Percentiles rank a stretch among this genome's conserved stretches.
Evolutionary conservation across 1,140 invertebrate species (phyloP).

Genomic region (Antheraea mylitta): DNA sequence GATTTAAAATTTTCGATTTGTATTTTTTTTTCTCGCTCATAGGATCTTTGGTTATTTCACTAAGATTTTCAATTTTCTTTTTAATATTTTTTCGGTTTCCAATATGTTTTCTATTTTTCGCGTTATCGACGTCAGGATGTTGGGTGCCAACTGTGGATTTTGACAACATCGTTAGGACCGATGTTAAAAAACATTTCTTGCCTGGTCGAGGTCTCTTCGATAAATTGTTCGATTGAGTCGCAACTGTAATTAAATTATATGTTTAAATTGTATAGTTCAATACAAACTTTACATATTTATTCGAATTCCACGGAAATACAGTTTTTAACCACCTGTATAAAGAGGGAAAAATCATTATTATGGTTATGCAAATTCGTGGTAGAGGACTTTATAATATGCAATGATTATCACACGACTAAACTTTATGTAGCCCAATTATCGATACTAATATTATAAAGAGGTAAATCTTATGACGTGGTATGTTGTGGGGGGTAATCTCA

Average conservation of each 20-base stretch:
- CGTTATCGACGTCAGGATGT: constrained; percentile 27
- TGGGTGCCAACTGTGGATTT: constrained; percentile 52
- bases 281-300: no score
- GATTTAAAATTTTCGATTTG: constrained; percentile 42
- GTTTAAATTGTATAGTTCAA: no score
- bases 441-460: no score
- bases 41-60: background rate
- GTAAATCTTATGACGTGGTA: no score
- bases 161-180: constrained; percentile 42
- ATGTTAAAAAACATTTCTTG: constrained; percentile 40
- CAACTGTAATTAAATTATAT: constrained; percentile 18
- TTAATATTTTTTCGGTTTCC: background rate
- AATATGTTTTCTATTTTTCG: constrained; percentile 12
- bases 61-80: constrained; percentile 5
- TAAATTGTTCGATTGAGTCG: constrained; percentile 11
- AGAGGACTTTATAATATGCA: no score
- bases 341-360: no score
- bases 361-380: no score
- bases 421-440: no score
- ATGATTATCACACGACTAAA: no score
- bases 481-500: no score
- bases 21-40: constrained; percentile 26
- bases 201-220: constrained; percentile 30
- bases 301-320: no score
- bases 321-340: no score